Percentiles rank a stretch among this genome's conserved stretches.
Conservation (phyloP, 2,888 invertebrate species). For the Heliconius charithonia region DNA sequence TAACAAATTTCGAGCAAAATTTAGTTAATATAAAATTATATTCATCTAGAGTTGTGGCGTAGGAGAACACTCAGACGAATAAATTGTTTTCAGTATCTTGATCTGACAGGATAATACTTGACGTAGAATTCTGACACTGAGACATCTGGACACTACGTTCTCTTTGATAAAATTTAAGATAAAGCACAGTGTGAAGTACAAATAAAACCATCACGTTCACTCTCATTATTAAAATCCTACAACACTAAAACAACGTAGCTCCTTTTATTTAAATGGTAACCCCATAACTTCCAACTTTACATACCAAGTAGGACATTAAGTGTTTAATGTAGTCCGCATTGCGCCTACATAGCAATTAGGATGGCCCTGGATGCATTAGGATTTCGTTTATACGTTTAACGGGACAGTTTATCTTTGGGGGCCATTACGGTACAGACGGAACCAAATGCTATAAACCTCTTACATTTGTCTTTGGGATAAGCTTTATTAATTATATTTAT, state of each 20-base stretch:
- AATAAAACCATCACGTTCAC: background rate
- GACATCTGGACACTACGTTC: background rate
- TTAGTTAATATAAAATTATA: too few relatives aligned
- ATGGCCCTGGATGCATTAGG: slow-evolving; percentile 61
- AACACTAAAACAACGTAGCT: background rate
- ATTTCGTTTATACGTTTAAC: slow-evolving; percentile 64
- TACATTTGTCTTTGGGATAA: slow-evolving; percentile 27
- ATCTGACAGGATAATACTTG: too few relatives aligned
- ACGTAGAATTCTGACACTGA: too few relatives aligned
- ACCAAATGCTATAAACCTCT: slow-evolving; percentile 27
- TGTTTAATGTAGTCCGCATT: slow-evolving; percentile 39
- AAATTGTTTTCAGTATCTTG: too few relatives aligned
- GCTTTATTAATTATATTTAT: slow-evolving; percentile 24
- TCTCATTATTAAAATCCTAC: background rate
- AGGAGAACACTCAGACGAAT: too few relatives aligned
- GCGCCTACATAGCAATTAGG: slow-evolving; percentile 63
- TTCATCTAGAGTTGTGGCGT: too few relatives aligned
- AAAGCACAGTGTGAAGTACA: background rate
- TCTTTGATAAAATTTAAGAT: background rate
- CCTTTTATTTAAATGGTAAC: background rate
- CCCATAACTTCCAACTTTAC: slow-evolving; percentile 20
- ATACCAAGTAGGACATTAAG: slow-evolving; percentile 25
- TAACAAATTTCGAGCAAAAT: too few relatives aligned
- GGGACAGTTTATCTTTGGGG: slow-evolving; percentile 55
- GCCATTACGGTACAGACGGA: slow-evolving; percentile 55